A percentile compares a stretch with the other conserved stretches of the same genome.
phyloP scores from a whole-genome alignment of 2,888 invertebrate species.

The Glaucopsyche alexis region DNA sequence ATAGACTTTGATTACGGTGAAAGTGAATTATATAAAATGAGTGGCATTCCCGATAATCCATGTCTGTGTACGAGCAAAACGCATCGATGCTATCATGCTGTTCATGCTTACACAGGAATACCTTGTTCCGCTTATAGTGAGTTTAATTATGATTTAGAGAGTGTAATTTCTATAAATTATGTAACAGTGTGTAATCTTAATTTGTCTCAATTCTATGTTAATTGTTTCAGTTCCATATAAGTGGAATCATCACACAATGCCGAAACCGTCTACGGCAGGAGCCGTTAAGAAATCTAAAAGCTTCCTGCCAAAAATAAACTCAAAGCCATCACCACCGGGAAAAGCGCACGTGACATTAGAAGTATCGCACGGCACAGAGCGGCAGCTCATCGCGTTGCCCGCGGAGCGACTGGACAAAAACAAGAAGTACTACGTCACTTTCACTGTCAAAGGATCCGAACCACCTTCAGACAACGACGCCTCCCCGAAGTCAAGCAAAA shows the following conservation, averaged over 20 bases:
- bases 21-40: conserved; percentile 81
- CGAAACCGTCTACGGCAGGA: conserved; percentile 83
- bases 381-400: conserved; percentile 92
- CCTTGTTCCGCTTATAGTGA: conserved; percentile 93
- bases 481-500: conserved; percentile 63
- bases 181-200: conserved; percentile 17
- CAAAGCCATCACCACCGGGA: conserved; percentile 59
- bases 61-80: conserved; percentile 92
- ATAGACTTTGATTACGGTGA: conserved; percentile 76
- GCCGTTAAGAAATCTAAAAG: conserved; percentile 67
- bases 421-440: conserved; percentile 95
- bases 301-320: conserved; percentile 85
- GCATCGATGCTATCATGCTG: conserved; percentile 93
- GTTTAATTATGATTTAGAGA: conserved; percentile 54
- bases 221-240: conserved; percentile 84
- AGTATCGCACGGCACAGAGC: conserved; percentile 90
- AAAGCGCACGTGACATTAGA: conserved; percentile 85
- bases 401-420: conserved; percentile 92
- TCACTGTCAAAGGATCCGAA: conserved; percentile 90
- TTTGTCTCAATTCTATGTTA: background rate
- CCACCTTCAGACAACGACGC: conserved; percentile 77
- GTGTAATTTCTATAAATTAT: background rate
- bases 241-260: conserved; percentile 89
- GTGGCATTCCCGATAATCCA: conserved; percentile 85
- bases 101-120: conserved; percentile 93